These are phyloP conservation scores for Phodopus roborovskii DNA, from an alignment of 2,113 vertebrate genomes.

Conservation along the genomic window DNA sequence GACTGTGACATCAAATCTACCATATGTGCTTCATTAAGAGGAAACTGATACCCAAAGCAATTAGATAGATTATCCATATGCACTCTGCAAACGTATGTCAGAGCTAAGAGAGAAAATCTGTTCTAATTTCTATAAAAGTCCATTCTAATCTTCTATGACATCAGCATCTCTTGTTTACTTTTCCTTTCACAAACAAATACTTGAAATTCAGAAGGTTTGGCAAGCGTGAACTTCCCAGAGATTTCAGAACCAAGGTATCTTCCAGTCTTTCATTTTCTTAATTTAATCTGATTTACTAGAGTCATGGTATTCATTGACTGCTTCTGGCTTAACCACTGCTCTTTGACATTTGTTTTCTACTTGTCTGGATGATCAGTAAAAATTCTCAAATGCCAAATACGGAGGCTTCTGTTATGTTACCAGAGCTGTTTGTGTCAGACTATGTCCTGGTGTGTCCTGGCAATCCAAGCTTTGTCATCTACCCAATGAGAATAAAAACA, in stretches of 20 bases:
- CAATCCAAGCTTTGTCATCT: too few relatives aligned
- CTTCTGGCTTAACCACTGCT: neutral
- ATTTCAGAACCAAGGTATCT: neutral
- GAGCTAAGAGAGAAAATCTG: neutral
- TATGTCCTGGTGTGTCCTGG: neutral
- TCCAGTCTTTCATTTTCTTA: neutral
- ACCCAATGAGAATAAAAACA: neutral
- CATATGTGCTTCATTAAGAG: neutral
- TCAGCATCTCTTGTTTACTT: neutral
- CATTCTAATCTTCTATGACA: neutral
- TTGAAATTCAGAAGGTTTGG: neutral
- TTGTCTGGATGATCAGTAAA: neutral
- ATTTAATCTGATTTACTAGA: neutral
- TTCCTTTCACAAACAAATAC: neutral
- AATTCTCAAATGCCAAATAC: neutral
- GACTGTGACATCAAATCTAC: neutral
- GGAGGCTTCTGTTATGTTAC: neutral
- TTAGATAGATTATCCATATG: neutral
- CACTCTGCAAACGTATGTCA: neutral
- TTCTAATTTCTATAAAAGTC: neutral
- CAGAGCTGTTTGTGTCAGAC: neutral
- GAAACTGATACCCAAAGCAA: neutral
- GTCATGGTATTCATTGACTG: neutral
- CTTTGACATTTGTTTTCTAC: neutral
- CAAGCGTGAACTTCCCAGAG: neutral